Percentiles rank a stretch among this genome's conserved stretches.
Conservation (phyloP, 2,888 invertebrate genomes). For the Cryptops parisi region DNA sequence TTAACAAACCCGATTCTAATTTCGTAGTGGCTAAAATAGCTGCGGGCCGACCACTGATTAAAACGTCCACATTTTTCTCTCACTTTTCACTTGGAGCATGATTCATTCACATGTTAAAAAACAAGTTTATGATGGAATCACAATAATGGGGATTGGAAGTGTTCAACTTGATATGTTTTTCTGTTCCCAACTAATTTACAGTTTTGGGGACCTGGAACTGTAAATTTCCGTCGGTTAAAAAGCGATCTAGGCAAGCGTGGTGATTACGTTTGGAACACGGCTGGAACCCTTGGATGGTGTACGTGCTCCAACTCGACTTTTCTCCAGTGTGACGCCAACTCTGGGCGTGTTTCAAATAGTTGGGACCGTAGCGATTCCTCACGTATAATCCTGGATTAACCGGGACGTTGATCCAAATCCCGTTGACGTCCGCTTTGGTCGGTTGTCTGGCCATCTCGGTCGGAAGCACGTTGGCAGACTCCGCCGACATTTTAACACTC, state of each 20-base stretch:
- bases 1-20: too few relatives aligned
- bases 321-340: not conserved
- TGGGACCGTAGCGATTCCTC: conserved; percentile 26
- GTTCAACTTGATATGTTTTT: too few relatives aligned
- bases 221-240: not conserved
- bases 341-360: conserved; percentile 26
- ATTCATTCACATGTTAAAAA: too few relatives aligned
- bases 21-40: too few relatives aligned
- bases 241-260: not conserved
- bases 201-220: not conserved
- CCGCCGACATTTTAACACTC: conserved; percentile 15
- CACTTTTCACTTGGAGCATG: too few relatives aligned
- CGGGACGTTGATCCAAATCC: conserved; percentile 25
- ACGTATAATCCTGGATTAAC: conserved; percentile 27
- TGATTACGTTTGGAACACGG: not conserved
- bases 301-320: not conserved
- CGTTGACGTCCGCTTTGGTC: conserved; percentile 24
- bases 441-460: conserved; percentile 19
- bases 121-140: too few relatives aligned
- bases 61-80: too few relatives aligned
- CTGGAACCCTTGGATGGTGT: not conserved
- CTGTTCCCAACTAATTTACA: too few relatives aligned
- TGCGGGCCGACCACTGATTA: too few relatives aligned
- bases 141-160: too few relatives aligned
- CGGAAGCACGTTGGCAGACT: conserved; percentile 19